A percentile compares a stretch with the other conserved stretches of the same genome.
phyloP scores from a whole-genome alignment of 2,113 vertebrate genomes.

The Gallinago media region DNA sequence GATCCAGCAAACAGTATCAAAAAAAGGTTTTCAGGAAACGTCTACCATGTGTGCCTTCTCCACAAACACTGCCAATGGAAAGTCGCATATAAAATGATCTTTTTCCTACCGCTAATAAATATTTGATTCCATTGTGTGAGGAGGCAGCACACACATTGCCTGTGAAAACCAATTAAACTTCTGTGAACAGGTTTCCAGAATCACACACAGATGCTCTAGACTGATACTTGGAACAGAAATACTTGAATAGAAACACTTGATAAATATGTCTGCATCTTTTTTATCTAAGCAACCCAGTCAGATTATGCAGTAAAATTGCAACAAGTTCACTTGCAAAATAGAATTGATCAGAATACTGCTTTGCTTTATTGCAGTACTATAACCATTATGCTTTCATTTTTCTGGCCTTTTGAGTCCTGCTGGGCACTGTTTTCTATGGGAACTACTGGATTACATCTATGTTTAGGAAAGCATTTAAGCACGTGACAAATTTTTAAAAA shows the following conservation, averaged over 20 bases:
- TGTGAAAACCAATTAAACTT: neutral
- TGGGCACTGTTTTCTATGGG: neutral
- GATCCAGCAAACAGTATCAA: neutral
- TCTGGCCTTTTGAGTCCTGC: neutral
- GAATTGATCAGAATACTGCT: neutral
- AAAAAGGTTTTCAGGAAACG: neutral
- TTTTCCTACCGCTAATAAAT: conserved; percentile 1
- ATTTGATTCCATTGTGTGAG: neutral
- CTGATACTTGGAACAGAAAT: neutral
- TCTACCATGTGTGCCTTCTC: neutral
- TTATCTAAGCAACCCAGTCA: neutral
- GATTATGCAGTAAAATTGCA: neutral
- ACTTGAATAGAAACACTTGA: neutral
- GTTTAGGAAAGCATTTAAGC: neutral
- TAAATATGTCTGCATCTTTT: neutral
- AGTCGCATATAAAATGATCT: neutral
- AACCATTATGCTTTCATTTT: neutral
- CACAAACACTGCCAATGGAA: neutral
- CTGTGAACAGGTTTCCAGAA: neutral
- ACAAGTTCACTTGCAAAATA: neutral
- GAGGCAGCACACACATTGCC: neutral
- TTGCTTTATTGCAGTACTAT: neutral
- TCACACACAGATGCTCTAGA: neutral
- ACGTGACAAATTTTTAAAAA: neutral
- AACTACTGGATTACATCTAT: neutral